Conservation (phyloP, 2,797 vertebrate genomes). For the Sylvilagus floridanus region DNA sequence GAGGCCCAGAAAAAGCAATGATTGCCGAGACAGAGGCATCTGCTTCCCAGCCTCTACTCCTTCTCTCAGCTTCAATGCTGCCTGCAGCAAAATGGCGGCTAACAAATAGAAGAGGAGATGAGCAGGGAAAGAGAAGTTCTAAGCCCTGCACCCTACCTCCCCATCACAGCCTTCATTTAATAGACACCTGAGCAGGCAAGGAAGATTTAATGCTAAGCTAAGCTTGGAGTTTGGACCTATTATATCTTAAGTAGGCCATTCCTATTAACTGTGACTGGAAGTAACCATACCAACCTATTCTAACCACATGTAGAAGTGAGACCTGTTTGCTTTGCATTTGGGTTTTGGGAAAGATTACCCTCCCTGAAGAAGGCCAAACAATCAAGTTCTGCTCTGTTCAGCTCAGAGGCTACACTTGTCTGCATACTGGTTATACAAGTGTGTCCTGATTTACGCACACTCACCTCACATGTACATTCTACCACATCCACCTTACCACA, state of each 20-base stretch:
- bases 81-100: background rate
- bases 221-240: conserved; percentile 53
- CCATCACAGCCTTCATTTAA: background rate
- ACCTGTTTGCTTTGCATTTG: background rate
- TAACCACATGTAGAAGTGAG: conserved; percentile 32
- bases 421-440: conserved; percentile 27
- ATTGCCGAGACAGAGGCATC: background rate
- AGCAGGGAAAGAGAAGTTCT: background rate
- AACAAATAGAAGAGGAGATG: background rate
- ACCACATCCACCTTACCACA: background rate
- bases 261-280: conserved; percentile 54
- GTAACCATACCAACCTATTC: background rate
- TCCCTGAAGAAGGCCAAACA: conserved; percentile 53
- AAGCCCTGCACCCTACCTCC: background rate
- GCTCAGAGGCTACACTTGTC: background rate
- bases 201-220: conserved; percentile 24
- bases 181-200: background rate
- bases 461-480: conserved; percentile 5
- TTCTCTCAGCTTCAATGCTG: background rate
- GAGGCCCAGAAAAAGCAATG: conserved; percentile 14
- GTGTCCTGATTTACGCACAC: background rate
- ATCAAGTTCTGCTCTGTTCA: conserved; percentile 44
- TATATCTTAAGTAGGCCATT: background rate
- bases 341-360: conserved; percentile 15
- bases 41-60: background rate